Percentiles rank a stretch among this genome's conserved stretches.
Conservation (phyloP, 92 coral and sea anemone genomes). For the Heteractis magnifica region DNA sequence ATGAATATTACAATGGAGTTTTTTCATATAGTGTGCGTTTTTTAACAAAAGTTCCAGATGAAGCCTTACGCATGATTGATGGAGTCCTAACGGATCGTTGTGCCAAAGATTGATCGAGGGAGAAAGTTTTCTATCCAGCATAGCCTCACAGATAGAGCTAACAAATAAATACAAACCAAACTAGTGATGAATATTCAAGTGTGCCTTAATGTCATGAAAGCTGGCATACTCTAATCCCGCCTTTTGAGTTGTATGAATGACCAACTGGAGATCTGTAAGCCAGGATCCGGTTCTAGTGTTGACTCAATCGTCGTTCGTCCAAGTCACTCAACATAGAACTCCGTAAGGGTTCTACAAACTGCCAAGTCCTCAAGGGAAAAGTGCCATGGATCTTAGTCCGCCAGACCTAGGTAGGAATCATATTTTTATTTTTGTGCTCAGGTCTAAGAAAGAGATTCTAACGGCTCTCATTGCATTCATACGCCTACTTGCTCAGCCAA, state of each 20-base stretch:
- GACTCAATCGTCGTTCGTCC: conserved; percentile 60
- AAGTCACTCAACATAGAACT: conserved; percentile 24
- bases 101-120: conserved; percentile 22
- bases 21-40: conserved; percentile 24
- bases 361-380: conserved; percentile 28
- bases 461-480: conserved; percentile 3
- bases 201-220: conserved; percentile 44
- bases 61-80: conserved; percentile 33
- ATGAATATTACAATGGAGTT: conserved; percentile 38
- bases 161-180: conserved; percentile 51
- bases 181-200: conserved; percentile 72
- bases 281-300: conserved; percentile 63
- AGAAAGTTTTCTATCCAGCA: conserved; percentile 15
- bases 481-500: neutral
- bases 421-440: conserved; percentile 17
- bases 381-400: conserved; percentile 37
- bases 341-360: conserved; percentile 29
- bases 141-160: conserved; percentile 18
- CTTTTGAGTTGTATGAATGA: conserved; percentile 43
- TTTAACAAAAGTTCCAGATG: conserved; percentile 29
- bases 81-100: neutral
- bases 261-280: conserved; percentile 57
- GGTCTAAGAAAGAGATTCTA: neutral
- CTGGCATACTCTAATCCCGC: conserved; percentile 74
- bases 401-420: conserved; percentile 44